Conservation (phyloP, 2,113 vertebrate genomes). For the Platysteira castanea region DNA sequence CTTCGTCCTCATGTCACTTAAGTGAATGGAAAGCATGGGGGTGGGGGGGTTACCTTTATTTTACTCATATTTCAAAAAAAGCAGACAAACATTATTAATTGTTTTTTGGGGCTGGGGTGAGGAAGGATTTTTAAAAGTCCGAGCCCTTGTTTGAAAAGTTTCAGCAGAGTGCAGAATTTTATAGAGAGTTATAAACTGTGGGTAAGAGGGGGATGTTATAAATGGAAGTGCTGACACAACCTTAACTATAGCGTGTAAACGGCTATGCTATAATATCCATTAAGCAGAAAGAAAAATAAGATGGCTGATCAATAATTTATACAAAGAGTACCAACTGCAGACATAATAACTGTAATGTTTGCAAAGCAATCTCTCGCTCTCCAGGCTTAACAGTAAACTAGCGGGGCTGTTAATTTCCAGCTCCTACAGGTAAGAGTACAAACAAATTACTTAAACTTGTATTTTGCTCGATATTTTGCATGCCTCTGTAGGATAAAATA, state of each 20-base stretch:
- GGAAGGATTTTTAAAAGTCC: neutral
- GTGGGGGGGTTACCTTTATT: neutral
- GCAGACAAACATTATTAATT: constrained; percentile 6
- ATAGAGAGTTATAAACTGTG: constrained; percentile 70
- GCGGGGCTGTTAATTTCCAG: constrained; percentile 78
- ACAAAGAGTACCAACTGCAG: constrained; percentile 83
- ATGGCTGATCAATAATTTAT: constrained; percentile 86
- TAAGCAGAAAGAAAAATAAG: constrained; percentile 86
- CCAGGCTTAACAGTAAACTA: constrained; percentile 81
- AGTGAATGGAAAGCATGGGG: constrained; percentile 14
- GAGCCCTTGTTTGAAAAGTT: constrained; percentile 65
- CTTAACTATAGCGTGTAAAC: constrained; percentile 78
- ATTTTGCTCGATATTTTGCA: constrained; percentile 76
- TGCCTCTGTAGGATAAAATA: constrained; percentile 75
- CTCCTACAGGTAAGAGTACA: constrained; percentile 82
- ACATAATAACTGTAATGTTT: constrained; percentile 86
- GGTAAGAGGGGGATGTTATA: constrained; percentile 65
- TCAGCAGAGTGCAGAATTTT: constrained; percentile 63
- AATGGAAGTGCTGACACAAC: constrained; percentile 81
- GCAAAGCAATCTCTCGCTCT: constrained; percentile 83
- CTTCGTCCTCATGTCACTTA: constrained; percentile 22
- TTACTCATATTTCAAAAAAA: neutral
- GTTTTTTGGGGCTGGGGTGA: neutral
- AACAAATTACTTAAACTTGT: constrained; percentile 82
- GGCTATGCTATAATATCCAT: constrained; percentile 83